A percentile compares a stretch with the other conserved stretches of the same genome.
Evolutionary conservation across 2,797 vertebrate species (phyloP).

Genomic region (Mastacembelus armatus): DNA sequence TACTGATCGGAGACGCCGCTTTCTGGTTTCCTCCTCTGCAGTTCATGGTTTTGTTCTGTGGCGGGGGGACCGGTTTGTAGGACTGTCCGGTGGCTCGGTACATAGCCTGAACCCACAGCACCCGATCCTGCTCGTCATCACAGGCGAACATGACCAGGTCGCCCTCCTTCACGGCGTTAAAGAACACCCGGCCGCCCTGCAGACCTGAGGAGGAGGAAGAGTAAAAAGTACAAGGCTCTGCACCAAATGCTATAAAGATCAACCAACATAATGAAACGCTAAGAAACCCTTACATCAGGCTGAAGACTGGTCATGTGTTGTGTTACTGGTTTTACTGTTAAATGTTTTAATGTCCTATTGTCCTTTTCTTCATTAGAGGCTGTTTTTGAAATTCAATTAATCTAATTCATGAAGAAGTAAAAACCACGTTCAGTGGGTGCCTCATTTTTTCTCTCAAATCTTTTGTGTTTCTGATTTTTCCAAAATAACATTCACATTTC

Average conservation of each 20-base stretch:
- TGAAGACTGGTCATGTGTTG: too few species aligned
- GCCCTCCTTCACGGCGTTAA: slow-evolving; percentile 95
- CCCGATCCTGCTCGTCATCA: slow-evolving; percentile 93
- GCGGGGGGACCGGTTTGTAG: slow-evolving; percentile 90
- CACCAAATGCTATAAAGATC: background rate
- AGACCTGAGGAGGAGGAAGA: slow-evolving; percentile 82
- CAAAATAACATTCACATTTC: too few species aligned
- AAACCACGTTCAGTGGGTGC: too few species aligned
- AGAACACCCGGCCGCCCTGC: slow-evolving; percentile 92
- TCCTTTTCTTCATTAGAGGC: too few species aligned
- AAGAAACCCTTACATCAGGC: too few species aligned
- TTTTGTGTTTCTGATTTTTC: too few species aligned
- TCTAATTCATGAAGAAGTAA: too few species aligned
- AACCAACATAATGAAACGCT: too few species aligned
- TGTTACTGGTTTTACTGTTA: too few species aligned
- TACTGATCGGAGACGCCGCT: slow-evolving; percentile 87
- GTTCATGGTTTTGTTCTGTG: slow-evolving; percentile 88
- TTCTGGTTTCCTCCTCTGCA: slow-evolving; percentile 85
- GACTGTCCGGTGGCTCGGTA: slow-evolving; percentile 97
- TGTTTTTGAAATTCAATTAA: too few species aligned
- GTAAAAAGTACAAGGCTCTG: background rate
- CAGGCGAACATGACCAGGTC: slow-evolving; percentile 94
- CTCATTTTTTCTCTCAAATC: too few species aligned
- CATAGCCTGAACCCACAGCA: slow-evolving; percentile 97
- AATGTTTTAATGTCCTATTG: too few species aligned